Base-by-base conservation (phyloP, 2,888 invertebrate species). In the Heterodera filipjevi region DNA sequence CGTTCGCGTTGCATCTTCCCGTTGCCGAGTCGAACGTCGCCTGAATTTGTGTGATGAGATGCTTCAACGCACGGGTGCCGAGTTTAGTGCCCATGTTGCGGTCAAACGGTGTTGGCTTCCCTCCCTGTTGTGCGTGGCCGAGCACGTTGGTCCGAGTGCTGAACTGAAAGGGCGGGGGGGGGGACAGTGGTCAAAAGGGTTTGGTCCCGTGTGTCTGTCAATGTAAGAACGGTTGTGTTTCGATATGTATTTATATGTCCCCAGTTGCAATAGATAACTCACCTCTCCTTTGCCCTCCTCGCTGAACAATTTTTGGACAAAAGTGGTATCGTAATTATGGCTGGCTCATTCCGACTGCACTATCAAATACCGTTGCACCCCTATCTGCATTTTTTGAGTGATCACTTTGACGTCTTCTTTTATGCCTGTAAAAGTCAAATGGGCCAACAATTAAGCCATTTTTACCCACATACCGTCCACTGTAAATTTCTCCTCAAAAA, bases 41-140 rank as follows among this genome's bases (percentile, higher is more conserved):
- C 80, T 85, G 79, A 22, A 82, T 80, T 71, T 83, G 84, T 14
- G 83, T 84, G 74, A 94, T 93, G 82, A 99, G 92, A 94, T 95
- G 96, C 85, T 95, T 94, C 22, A 95, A 94, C 73, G 95, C 95
- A 90, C 96, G 96, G 78, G 96, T 94, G 0, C 95, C 97, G 94
- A 96, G 94, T 91, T 99, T 99, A 2, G 98, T 99, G 77, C 96
- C 98, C 93, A 97, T 94, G 91, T 98, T 99, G 83, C 99, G 93
- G 91, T 99, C 99, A 90, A 98, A 99, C 0, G 98, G 98, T 0
- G 96, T 94, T 1, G 99, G 97, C 0, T 94, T 94, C 19, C 97
- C 98, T 79, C 99, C 75, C 46, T 75, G 81, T 32, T 77, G 98
- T 95, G 98, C 97, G 90, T 99, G 99, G 80, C 92, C 92, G 1